Percentiles rank a stretch among this genome's conserved stretches.
Conservation (phyloP, 2,888 invertebrate genomes). For the Hemicrepidius hirtus region DNA sequence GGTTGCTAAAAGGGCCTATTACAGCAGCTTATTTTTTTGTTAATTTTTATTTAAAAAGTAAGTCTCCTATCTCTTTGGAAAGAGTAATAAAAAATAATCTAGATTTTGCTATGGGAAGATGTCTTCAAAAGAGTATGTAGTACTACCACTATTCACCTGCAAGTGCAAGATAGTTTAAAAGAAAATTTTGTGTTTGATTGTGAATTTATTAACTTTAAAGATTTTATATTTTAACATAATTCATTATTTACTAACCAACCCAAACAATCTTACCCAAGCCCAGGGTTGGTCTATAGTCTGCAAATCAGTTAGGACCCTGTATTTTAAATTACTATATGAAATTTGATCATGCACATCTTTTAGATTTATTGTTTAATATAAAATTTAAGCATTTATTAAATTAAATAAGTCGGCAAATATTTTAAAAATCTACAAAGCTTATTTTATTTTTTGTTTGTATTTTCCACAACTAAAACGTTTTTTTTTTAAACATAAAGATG, state of each 20-base stretch:
- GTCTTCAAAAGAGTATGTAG: slow-evolving; percentile 10
- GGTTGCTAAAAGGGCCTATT: slow-evolving; percentile 37
- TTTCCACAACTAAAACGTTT: no score
- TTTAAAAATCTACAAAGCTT: no score
- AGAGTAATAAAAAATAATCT: not conserved
- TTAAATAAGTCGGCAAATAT: no score
- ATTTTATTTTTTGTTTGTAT: no score
- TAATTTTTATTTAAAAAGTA: not conserved
- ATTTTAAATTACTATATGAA: slow-evolving; percentile 7
- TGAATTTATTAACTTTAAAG: not conserved
- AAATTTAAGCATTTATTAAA: no score
- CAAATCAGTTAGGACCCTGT: slow-evolving; percentile 30
- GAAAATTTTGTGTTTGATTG: not conserved
- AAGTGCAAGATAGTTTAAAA: not conserved
- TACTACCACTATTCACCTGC: not conserved
- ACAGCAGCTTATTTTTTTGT: slow-evolving; percentile 32
- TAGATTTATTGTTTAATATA: no score
- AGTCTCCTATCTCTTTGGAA: not conserved
- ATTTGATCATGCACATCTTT: slow-evolving; percentile 37
- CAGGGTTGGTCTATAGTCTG: slow-evolving; percentile 54
- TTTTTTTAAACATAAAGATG: no score
- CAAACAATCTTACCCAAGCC: slow-evolving; percentile 44
- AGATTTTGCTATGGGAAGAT: not conserved
- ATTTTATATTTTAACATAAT: not conserved
- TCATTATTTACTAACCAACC: slow-evolving; percentile 33